Base-by-base conservation (phyloP, 92 coral and sea anemone genomes). In the Epizoanthus rinbou region DNA sequence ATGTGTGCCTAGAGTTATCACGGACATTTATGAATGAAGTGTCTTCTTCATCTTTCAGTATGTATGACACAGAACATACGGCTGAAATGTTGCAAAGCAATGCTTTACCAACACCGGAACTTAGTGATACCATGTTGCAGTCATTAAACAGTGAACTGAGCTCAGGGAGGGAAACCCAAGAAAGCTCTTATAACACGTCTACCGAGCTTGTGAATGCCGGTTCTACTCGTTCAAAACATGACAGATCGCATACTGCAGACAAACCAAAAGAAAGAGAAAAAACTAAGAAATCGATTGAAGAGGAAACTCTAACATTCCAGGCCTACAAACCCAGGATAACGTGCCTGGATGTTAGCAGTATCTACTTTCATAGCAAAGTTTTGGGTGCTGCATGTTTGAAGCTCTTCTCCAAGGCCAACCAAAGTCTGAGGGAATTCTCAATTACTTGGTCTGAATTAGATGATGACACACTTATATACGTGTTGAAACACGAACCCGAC, bases 311-410 rank as follows among this genome's bases (percentile, higher is more conserved):
- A n/a, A 14, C 57, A 14, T 47, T 25, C 7, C 74, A 57, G 53
- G 43, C 18, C 35, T 81, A 66, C 75, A 68, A 83, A 45, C 93
- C 98, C 31, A 90, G 87, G 45, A 85, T 93, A 45, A 72, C 86
- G 24, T 75, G 86, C 43, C 67, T 93, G 54, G 95, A 93, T 81
- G 88, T 91, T 2, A 89, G 88, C 37, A 80, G 58, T 81, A 89
- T 93, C 15, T 39, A 66, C 53, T 91, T 89, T 71, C 98, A 89
- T 15, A 91, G 91, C 84, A 91, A 84, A 66, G 81, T 83, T 7
- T 62, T 93, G 39, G 97, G 94, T 22, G 58, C 68, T 19, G 91
- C 91, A 8, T 93, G 97, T 78, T 73, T 93, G 76, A 93, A 88
- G 81, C 22, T 93, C 16, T 93, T 93, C 71, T 69, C 87, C 25